Evolutionary conservation across 1,140 invertebrate genomes (phyloP), one percentile per base, ranked within the genome.

Genomic region (Penaeus chinensis): DNA sequence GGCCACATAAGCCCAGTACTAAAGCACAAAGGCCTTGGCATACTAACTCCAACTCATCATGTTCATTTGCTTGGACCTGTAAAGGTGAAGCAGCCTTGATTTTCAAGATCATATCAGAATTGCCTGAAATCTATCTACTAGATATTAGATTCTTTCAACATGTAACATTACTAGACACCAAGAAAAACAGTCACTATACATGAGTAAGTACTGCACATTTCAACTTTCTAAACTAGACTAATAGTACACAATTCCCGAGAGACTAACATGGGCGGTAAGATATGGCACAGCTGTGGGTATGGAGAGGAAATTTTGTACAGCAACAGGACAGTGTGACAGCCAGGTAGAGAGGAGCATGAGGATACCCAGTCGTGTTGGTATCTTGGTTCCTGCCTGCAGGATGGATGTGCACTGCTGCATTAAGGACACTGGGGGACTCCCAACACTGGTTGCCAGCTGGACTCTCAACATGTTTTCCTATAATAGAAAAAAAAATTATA

Each of bases 1-100:
- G 94, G 77, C 99, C 95, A 92, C 97, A 98, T 74, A 99, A 94
- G 3, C 97, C 98, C 90, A 99, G 95, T 10, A 99, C 93, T 92
- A 99, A 98, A 3, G 99, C 97, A 92, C 97, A 98, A 85, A 99
- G 93, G 77, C 98, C 98, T 92, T 97, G 95, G 24, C 99, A 93
- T 74, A 99, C 93, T 90, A 96, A 95, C 91, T 98, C 97, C 91
- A 96, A 95, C 89, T 98, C 97, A 92, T 91, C 95, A 94, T 91
- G 92, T 92, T 90, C 95, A 94, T 93, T 95, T 94, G 94, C 95
- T 87, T 19, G 91, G 91, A 87, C 86, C 86, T 89, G 91, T 69
- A 54, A 54, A 54, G 11, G 47, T 8, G 47, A 54, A 54, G 3
- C 1, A 13, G 47, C 8, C 3, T 54, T 0, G 11, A 13, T 54